Percentiles rank a stretch among this genome's conserved stretches.
These are phyloP conservation scores for Pseudotriccus pelzelni DNA, from an alignment of 2,797 vertebrate species.

Conservation along the genomic window DNA sequence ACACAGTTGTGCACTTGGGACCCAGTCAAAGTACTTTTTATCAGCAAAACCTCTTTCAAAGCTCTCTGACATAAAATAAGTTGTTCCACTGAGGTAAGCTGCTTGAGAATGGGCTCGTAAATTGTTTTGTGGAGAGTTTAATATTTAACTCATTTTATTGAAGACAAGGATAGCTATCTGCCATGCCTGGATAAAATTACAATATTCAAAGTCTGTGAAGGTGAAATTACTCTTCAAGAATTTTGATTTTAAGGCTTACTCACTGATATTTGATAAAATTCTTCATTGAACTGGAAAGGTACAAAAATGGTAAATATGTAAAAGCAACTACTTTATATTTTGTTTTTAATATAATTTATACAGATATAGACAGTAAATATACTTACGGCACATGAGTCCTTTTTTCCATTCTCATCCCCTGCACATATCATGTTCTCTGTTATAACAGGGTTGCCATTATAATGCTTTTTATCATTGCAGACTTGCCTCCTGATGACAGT, in stretches of 20 bases:
- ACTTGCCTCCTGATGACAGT: slow-evolving; percentile 55
- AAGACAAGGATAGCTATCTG: not conserved
- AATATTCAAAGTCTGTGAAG: not conserved
- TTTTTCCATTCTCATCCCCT: not conserved
- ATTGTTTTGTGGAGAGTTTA: not conserved
- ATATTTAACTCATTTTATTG: not conserved
- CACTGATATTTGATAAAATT: not conserved
- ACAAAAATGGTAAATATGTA: not conserved
- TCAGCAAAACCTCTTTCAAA: not conserved
- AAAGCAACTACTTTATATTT: not conserved
- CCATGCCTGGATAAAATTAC: not conserved
- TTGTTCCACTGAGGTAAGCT: not conserved
- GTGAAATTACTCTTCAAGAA: not conserved
- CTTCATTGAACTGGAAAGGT: not conserved
- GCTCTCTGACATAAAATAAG: not conserved
- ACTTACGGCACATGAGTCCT: slow-evolving; percentile 72
- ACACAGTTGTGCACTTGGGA: not conserved
- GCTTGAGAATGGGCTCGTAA: not conserved
- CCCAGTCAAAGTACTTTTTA: not conserved
- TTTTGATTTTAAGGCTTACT: not conserved
- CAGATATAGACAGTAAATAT: not conserved
- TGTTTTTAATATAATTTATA: not conserved
- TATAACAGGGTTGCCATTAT: slow-evolving; percentile 34
- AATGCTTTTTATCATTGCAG: slow-evolving; percentile 62
- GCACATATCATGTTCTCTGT: slow-evolving; percentile 71